Base-by-base conservation (phyloP, 2,113 vertebrate genomes). In the Sialia sialis region DNA sequence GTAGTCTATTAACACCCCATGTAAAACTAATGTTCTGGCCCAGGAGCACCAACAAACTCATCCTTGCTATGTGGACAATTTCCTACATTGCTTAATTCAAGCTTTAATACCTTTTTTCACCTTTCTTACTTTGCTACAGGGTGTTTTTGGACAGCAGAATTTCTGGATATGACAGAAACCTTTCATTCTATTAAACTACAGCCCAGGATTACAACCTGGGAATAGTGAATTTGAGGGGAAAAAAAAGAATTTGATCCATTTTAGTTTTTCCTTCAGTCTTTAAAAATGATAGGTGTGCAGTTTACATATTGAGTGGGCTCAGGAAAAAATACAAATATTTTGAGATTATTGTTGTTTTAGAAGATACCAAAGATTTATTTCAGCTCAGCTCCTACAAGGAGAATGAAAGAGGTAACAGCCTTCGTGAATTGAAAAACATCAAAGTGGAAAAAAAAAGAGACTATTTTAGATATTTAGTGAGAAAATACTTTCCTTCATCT, bases 401-500 rank as follows among this genome's bases (percentile, higher is more conserved):
- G 30, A 78, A 84, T 63, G 63, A 51, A 7, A n/a, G 32, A 59
- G 38, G 39, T 32, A 63, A 38, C 0, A 7, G 34, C 16, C 23
- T 46, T 51, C 84, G 39, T 67, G 39, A 9, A 16, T 7, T 38
- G 80, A 59, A 66, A 93, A 73, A 48, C 10, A 15, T 4, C 2
- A 4, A 75, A 49, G 25, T 11, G 39, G 58, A 76, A 80, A 43
- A 68, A 84, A 14, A 43, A 68, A 84, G 13, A 43, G 34, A 63
- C 12, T 86, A 43, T 75, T 94, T 90, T 41, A 56, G 60, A 22
- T 81, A 75, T 81, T 86, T n/a, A 88, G 77, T 58, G 66, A 88
- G 49, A 92, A 93, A 94, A 93, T 41, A 51, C 12, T 96, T 90
- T 78, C 25, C 52, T 94, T 80, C 34, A 8, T 59, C 26, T 89